Evolutionary conservation across 2,113 vertebrate species (phyloP).

Genomic region (Sterrhoptilus dennistouni): DNA sequence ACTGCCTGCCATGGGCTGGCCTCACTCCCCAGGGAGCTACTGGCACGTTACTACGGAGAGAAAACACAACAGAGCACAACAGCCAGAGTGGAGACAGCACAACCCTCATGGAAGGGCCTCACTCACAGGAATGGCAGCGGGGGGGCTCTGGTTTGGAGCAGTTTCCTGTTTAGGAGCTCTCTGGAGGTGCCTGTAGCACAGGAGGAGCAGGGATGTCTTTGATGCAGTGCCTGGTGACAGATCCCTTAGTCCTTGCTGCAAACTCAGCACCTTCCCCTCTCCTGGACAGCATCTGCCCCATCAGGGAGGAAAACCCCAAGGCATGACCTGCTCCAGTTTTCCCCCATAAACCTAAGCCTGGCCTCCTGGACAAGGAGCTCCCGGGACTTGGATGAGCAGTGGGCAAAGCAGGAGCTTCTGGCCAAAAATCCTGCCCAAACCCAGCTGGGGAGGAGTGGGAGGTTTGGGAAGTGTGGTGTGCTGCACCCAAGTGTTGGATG

Average conservation of each 20-base stretch:
- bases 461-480: background rate
- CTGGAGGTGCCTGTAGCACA: fast-evolving
- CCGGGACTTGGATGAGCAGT: background rate
- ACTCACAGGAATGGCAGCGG: fast-evolving
- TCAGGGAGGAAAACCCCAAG: background rate
- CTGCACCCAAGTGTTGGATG: background rate
- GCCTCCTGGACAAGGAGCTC: background rate
- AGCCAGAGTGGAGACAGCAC: background rate
- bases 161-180: constrained; percentile 12
- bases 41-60: constrained; percentile 25
- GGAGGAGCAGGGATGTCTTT: background rate
- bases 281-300: background rate
- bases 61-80: constrained; percentile 31
- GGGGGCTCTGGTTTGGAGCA: background rate
- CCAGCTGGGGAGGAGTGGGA: background rate
- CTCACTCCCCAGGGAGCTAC: background rate
- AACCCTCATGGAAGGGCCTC: background rate
- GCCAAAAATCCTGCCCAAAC: background rate
- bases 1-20: background rate
- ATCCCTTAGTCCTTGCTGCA: background rate
- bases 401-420: background rate
- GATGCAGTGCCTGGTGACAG: background rate
- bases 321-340: background rate
- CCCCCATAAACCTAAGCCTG: background rate
- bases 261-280: background rate